Evolutionary conservation across 2,888 invertebrate species (phyloP).

Genomic region (Galerucella nymphaeae): DNA sequence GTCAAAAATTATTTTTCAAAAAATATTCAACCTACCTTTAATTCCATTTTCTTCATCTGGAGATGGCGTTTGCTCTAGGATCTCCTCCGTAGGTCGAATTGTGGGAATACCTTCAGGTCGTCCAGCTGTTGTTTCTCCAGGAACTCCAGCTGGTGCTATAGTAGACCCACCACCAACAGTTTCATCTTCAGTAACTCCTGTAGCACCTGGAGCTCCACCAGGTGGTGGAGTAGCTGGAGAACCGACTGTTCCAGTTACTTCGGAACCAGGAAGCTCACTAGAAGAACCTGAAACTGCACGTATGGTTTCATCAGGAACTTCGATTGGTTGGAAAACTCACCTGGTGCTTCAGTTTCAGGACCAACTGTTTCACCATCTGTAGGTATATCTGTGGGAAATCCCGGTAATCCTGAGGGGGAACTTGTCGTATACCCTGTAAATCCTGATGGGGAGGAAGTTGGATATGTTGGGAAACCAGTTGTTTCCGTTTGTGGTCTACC

Average conservation of each 20-base stretch:
- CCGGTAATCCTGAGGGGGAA: slow-evolving; percentile 10
- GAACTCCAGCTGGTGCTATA: slow-evolving; percentile 12
- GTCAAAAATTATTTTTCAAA: too few species aligned
- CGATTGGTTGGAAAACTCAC: slow-evolving; percentile 15
- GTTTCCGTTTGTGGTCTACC: slow-evolving; percentile 47
- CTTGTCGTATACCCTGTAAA: slow-evolving; percentile 18
- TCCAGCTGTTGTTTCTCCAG: slow-evolving; percentile 29
- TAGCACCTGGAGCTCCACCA: background rate
- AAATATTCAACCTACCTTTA: slow-evolving; percentile 5
- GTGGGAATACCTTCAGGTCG: slow-evolving; percentile 34
- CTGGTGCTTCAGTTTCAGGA: slow-evolving; percentile 40
- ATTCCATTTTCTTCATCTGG: slow-evolving; percentile 32
- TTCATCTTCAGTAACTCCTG: background rate
- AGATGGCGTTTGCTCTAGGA: slow-evolving; percentile 15
- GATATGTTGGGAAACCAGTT: slow-evolving; percentile 31
- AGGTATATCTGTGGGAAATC: slow-evolving; percentile 47
- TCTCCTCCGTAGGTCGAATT: too few species aligned
- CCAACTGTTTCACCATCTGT: slow-evolving; percentile 51
- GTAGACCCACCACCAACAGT: background rate
- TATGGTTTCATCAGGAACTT: background rate
- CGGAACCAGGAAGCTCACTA: slow-evolving; percentile 25
- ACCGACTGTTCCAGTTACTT: slow-evolving; percentile 11
- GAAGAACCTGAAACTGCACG: slow-evolving; percentile 28
- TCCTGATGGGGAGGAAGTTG: slow-evolving; percentile 37
- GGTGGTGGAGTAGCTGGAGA: slow-evolving; percentile 23